Conservation (phyloP, 2,113 vertebrate species). For the Craseonycteris thonglongyai region DNA sequence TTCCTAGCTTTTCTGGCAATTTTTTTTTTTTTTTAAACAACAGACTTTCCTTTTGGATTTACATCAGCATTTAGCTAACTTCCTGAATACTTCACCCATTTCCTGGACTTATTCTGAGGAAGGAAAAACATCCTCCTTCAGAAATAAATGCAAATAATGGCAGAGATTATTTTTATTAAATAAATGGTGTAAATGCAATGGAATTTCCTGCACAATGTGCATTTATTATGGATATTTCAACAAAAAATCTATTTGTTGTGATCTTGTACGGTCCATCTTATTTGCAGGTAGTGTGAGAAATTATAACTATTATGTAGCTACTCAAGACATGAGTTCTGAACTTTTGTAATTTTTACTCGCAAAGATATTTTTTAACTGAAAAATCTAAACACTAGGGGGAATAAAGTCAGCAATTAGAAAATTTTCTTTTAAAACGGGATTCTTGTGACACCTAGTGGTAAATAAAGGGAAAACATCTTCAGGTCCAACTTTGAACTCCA, state of each 20-base stretch:
- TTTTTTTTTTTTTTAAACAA: slow-evolving; percentile 45
- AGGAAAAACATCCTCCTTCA: slow-evolving; percentile 77
- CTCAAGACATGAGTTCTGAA: background rate
- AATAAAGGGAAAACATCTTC: background rate
- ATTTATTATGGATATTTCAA: slow-evolving; percentile 35
- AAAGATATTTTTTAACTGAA: background rate
- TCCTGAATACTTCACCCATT: slow-evolving; percentile 78
- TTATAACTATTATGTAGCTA: background rate
- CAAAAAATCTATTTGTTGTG: slow-evolving; percentile 15
- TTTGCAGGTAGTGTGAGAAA: background rate
- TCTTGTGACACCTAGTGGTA: slow-evolving; percentile 77
- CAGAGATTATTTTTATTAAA: slow-evolving; percentile 68
- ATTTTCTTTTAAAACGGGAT: slow-evolving; percentile 21
- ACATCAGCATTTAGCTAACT: slow-evolving; percentile 73
- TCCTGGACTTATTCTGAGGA: slow-evolving; percentile 78
- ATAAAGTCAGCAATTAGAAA: background rate
- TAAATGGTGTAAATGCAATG: slow-evolving; percentile 54
- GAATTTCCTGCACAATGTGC: slow-evolving; percentile 52
- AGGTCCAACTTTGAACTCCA: rapidly evolving
- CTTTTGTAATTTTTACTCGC: background rate
- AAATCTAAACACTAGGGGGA: slow-evolving; percentile 4
- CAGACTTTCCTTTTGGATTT: slow-evolving; percentile 73
- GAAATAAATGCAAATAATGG: slow-evolving; percentile 70
- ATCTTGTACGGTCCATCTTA: background rate
- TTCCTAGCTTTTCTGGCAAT: slow-evolving; percentile 34